These are phyloP conservation scores for Drosophila prolongata DNA, from an alignment of 2,888 invertebrate genomes.

Conservation along the genomic window DNA sequence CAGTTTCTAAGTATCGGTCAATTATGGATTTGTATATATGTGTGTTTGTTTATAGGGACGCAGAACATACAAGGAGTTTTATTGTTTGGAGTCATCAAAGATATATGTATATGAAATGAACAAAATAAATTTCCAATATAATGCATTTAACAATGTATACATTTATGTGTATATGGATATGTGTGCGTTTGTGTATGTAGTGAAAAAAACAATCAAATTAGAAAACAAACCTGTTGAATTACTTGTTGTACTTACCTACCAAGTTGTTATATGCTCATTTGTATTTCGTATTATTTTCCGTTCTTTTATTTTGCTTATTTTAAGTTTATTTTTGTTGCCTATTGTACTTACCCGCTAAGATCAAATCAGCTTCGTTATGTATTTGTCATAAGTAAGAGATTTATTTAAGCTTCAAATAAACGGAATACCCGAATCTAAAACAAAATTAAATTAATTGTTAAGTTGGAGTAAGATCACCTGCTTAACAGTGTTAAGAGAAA, in stretches of 20 bases:
- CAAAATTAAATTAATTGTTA: conserved; percentile 39
- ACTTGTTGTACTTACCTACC: conserved; percentile 49
- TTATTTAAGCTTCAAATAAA: conserved; percentile 22
- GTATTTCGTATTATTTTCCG: conserved; percentile 54
- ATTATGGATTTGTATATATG: conserved; percentile 59
- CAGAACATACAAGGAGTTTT: conserved; percentile 25
- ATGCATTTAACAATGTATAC: conserved; percentile 68
- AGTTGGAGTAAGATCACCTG: conserved; percentile 21
- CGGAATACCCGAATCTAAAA: conserved; percentile 29
- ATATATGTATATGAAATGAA: conserved; percentile 45
- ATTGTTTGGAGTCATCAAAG: conserved; percentile 33
- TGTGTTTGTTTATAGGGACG: conserved; percentile 17
- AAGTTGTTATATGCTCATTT: conserved; percentile 40
- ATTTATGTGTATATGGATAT: conserved; percentile 44
- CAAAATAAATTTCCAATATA: conserved; percentile 57
- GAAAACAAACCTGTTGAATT: conserved; percentile 40
- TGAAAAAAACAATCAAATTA: conserved; percentile 31
- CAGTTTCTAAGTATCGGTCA: conserved; percentile 62
- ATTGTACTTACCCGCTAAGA: conserved; percentile 59
- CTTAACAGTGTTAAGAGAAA: conserved; percentile 40
- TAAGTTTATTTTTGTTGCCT: conserved; percentile 40
- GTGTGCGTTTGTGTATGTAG: conserved; percentile 47
- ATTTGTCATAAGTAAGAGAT: conserved; percentile 19
- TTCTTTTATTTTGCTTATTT: conserved; percentile 26
- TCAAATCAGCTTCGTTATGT: conserved; percentile 36